Conservation (phyloP, 2,888 invertebrate genomes). For the Encarsia formosa region DNA sequence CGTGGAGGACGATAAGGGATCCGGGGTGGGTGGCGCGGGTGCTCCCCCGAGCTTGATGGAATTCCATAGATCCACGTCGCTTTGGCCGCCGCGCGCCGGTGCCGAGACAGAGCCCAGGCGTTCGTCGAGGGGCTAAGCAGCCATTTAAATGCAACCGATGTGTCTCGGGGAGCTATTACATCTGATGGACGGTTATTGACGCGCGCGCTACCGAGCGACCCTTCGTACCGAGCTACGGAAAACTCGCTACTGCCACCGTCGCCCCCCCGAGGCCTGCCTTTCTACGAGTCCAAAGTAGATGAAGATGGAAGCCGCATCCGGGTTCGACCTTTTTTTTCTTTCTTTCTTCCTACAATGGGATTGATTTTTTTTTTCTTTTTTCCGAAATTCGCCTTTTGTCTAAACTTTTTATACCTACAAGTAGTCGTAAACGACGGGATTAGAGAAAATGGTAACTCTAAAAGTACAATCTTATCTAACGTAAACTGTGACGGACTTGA, state of each 20-base stretch:
- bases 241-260: slow-evolving; percentile 19
- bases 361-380: too few species aligned
- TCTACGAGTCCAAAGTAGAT: slow-evolving; percentile 19
- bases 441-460: too few species aligned
- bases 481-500: too few species aligned
- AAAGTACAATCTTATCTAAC: too few species aligned
- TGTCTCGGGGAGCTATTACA: slow-evolving; percentile 53
- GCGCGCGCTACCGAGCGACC: slow-evolving; percentile 40
- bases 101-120: too few species aligned
- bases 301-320: slow-evolving; percentile 26
- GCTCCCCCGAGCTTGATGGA: slow-evolving; percentile 46
- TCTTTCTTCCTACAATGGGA: too few species aligned
- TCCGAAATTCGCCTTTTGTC: too few species aligned
- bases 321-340: too few species aligned
- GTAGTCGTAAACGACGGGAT: too few species aligned
- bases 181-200: slow-evolving; percentile 53
- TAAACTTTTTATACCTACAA: too few species aligned
- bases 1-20: slow-evolving; percentile 5
- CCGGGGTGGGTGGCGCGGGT: not conserved
- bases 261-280: slow-evolving; percentile 21
- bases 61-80: slow-evolving; percentile 52
- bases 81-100: slow-evolving; percentile 47
- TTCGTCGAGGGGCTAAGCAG: too few species aligned
- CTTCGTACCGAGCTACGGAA: slow-evolving; percentile 20
- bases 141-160: slow-evolving; percentile 54